These are phyloP conservation scores for Centropus unirufus DNA, from an alignment of 2,113 vertebrate genomes.

Conservation along the genomic window DNA sequence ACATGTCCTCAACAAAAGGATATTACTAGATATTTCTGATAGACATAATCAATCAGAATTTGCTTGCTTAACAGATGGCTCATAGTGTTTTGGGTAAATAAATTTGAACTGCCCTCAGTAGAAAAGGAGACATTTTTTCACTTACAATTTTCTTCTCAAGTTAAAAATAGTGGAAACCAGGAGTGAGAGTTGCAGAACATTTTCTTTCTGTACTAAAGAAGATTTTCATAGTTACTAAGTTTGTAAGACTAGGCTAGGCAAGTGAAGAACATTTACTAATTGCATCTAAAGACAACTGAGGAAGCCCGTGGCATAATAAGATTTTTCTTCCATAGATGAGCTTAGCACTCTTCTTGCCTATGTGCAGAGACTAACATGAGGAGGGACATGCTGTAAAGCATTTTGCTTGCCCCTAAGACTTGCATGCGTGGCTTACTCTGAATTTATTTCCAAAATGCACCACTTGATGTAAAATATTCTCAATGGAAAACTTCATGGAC, in stretches of 20 bases:
- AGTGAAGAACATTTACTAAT: neutral
- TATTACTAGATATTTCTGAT: neutral
- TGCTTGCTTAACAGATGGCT: neutral
- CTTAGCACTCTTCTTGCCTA: neutral
- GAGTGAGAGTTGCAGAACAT: neutral
- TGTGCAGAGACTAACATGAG: neutral
- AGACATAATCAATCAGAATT: neutral
- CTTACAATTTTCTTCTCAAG: neutral
- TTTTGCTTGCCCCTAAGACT: neutral
- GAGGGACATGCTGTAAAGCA: neutral
- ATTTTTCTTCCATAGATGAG: neutral
- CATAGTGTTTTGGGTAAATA: neutral
- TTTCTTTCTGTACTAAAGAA: neutral
- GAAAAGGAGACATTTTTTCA: neutral
- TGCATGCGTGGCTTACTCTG: neutral
- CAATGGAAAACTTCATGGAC: neutral
- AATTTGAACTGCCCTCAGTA: neutral
- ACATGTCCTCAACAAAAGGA: neutral
- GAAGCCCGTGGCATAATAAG: neutral
- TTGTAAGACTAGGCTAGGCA: neutral
- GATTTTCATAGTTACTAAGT: neutral
- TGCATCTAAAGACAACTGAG: neutral
- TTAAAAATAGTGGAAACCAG: neutral
- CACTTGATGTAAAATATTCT: neutral
- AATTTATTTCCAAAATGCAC: constrained; percentile 31